These are phyloP conservation scores for Pangasius sanitwongsei DNA, from an alignment of 2,797 vertebrate species.

Conservation along the genomic window DNA sequence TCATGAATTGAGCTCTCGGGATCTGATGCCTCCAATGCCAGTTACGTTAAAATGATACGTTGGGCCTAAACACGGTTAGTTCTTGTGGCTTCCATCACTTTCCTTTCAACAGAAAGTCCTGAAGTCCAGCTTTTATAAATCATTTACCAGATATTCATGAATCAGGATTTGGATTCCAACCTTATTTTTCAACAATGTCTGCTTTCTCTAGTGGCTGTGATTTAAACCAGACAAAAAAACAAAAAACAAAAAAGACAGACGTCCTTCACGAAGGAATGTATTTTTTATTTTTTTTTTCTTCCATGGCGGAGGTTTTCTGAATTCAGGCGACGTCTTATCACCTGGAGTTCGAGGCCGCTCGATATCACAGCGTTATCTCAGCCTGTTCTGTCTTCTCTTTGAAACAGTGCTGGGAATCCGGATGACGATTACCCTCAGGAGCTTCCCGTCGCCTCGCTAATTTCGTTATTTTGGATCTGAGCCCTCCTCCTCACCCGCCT, in stretches of 20 bases:
- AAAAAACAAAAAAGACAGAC: neutral
- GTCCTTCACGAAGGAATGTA: conserved; percentile 11
- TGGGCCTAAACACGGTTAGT: neutral
- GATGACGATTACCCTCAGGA: conserved; percentile 43
- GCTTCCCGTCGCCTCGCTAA: conserved; percentile 53
- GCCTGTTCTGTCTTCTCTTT: conserved; percentile 34
- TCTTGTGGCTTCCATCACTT: neutral
- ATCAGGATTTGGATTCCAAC: neutral
- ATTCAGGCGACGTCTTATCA: conserved; percentile 36
- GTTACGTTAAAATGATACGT: neutral
- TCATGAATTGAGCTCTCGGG: neutral
- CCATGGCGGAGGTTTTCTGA: conserved; percentile 3
- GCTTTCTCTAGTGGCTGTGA: conserved; percentile 2
- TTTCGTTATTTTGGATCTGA: conserved; percentile 49
- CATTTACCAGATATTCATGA: neutral
- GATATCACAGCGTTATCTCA: conserved; percentile 27
- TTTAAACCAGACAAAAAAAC: conserved; percentile 12
- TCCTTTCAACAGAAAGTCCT: neutral
- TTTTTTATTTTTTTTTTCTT: too few relatives aligned
- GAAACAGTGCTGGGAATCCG: conserved; percentile 39
- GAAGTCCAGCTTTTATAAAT: neutral
- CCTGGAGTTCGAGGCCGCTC: conserved; percentile 26
- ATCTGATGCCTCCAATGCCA: neutral
- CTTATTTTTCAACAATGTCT: neutral
- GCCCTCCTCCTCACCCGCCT: conserved; percentile 35